These are phyloP conservation scores for Lindbergichthys nudifrons DNA, from an alignment of 2,797 vertebrate species.

Conservation along the genomic window DNA sequence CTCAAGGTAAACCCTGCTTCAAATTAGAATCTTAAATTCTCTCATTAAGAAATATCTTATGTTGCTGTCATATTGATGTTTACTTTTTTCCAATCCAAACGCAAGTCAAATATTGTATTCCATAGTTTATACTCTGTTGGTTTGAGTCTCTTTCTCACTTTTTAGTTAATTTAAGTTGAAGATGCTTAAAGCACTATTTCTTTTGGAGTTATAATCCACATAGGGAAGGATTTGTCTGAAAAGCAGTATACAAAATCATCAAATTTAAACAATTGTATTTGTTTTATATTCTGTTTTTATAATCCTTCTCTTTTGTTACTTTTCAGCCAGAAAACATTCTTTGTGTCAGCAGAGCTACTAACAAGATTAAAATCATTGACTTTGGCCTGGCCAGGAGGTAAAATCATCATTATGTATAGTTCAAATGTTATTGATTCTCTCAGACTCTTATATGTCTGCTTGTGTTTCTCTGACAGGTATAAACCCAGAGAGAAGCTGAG, in stretches of 20 bases:
- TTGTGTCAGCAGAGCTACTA: conserved; percentile 92
- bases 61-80: not conserved
- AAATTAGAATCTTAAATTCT: too few species aligned
- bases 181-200: not conserved
- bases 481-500: conserved; percentile 96
- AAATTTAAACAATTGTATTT: not conserved
- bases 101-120: not conserved
- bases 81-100: not conserved
- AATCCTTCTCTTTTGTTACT: conserved; percentile 48
- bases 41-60: not conserved
- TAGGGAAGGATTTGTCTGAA: not conserved
- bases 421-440: not conserved
- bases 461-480: conserved; percentile 84
- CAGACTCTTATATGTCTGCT: not conserved
- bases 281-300: not conserved
- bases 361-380: conserved; percentile 99
- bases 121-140: not conserved
- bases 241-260: not conserved
- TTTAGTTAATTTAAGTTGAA: too few species aligned
- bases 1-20: conserved; percentile 88
- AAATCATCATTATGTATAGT: not conserved
- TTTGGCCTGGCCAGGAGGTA: conserved; percentile 98
- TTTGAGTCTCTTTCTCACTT: too few species aligned
- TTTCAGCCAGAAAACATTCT: conserved; percentile 97
- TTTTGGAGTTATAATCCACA: not conserved